phyloP scores from a whole-genome alignment of 2,888 invertebrate genomes.

The Hybos culiciformis region DNA sequence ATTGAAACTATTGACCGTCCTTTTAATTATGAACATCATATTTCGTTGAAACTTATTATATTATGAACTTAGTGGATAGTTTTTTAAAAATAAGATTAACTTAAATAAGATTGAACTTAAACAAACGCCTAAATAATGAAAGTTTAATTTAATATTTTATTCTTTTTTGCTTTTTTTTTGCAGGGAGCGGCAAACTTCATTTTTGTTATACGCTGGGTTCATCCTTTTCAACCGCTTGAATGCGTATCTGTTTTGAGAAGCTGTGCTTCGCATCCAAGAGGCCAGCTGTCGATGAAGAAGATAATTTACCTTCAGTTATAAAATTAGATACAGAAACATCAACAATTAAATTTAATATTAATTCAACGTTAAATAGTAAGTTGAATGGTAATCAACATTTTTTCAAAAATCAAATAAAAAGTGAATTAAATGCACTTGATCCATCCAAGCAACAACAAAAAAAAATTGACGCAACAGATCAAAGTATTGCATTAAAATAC shows the following conservation, averaged over 20 bases:
- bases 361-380: neutral
- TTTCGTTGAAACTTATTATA: too few species aligned
- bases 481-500: too few species aligned
- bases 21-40: too few species aligned
- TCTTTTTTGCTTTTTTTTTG: constrained; percentile 13
- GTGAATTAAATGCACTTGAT: too few species aligned
- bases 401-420: too few species aligned
- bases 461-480: constrained; percentile 9
- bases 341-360: neutral
- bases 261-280: constrained; percentile 82
- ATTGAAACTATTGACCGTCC: too few species aligned
- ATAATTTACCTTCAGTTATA: constrained; percentile 36
- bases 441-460: constrained; percentile 13
- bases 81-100: too few species aligned
- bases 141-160: too few species aligned
- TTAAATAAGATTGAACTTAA: too few species aligned
- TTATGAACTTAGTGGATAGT: too few species aligned
- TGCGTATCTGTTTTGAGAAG: constrained; percentile 85
- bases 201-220: constrained; percentile 25
- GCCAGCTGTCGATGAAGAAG: constrained; percentile 67
- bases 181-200: constrained; percentile 24
- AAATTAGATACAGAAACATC: too few species aligned
- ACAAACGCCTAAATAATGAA: too few species aligned
- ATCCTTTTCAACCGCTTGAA: constrained; percentile 49
- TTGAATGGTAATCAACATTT: constrained; percentile 7